A percentile compares a stretch with the other conserved stretches of the same genome.
These are phyloP conservation scores for Neodiprion virginianus DNA, from an alignment of 1,140 invertebrate species.

Conservation along the genomic window DNA sequence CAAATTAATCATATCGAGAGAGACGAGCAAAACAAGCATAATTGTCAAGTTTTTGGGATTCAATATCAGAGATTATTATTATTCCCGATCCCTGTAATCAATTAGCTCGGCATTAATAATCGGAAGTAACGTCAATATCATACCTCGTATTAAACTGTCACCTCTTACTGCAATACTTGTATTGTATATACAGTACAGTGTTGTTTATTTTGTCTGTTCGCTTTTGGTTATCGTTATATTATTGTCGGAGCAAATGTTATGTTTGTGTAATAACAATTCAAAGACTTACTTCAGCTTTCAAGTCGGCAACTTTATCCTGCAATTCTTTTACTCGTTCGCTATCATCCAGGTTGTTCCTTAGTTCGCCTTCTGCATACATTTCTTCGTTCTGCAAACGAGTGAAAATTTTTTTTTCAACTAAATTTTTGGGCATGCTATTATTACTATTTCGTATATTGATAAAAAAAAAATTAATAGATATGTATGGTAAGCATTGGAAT, in stretches of 20 bases:
- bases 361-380: slow-evolving; percentile 86
- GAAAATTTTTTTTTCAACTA: not conserved
- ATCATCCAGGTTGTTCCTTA: slow-evolving; percentile 81
- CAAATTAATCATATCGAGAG: no score
- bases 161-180: slow-evolving; percentile 19
- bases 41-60: no score
- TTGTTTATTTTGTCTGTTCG: not conserved
- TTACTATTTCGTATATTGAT: no score
- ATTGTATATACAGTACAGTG: slow-evolving; percentile 5
- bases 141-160: slow-evolving; percentile 16
- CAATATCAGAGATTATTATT: no score
- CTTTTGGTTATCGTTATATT: not conserved
- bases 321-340: slow-evolving; percentile 85
- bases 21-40: no score
- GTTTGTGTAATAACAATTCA: slow-evolving; percentile 19
- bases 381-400: slow-evolving; percentile 79
- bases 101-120: not conserved
- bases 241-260: not conserved
- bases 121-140: slow-evolving; percentile 20
- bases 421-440: no score
- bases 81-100: not conserved
- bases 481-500: no score
- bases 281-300: slow-evolving; percentile 85
- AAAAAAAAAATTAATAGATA: no score
- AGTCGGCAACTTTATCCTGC: slow-evolving; percentile 88